Evolutionary conservation across 2,888 invertebrate species (phyloP).

Genomic region (Heliconius ethilla): DNA sequence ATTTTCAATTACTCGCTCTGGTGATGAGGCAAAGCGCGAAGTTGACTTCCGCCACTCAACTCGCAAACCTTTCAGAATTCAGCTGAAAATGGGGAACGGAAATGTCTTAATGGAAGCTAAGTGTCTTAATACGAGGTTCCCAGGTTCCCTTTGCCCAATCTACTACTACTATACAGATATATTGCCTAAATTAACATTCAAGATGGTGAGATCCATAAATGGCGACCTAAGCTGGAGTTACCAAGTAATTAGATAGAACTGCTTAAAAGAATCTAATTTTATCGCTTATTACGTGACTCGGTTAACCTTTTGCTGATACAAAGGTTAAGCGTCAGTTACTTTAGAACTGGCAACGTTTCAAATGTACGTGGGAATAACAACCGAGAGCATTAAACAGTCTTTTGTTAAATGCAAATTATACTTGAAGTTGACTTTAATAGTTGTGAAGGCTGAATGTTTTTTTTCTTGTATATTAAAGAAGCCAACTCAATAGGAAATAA

Average conservation of each 20-base stretch:
- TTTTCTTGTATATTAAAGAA: slow-evolving; percentile 5
- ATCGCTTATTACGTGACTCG: slow-evolving; percentile 6
- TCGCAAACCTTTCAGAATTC: too few species aligned
- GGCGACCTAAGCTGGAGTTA: not conserved
- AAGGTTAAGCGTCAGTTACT: slow-evolving; percentile 21
- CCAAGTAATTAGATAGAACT: not conserved
- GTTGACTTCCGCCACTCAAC: too few species aligned
- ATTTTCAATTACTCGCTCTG: too few species aligned
- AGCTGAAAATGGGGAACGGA: too few species aligned
- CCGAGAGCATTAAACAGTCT: slow-evolving; percentile 26
- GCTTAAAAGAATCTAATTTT: slow-evolving; percentile 17
- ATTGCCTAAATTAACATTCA: not conserved
- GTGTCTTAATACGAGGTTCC: too few species aligned
- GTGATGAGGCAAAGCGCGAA: too few species aligned
- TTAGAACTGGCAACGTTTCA: slow-evolving; percentile 23
- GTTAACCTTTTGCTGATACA: slow-evolving; percentile 24
- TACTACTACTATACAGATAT: too few species aligned
- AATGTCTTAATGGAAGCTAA: too few species aligned
- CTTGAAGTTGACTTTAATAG: slow-evolving; percentile 24
- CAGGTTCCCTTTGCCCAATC: too few species aligned
- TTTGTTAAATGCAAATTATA: slow-evolving; percentile 28
- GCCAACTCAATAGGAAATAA: slow-evolving; percentile 11
- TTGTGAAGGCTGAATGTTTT: not conserved
- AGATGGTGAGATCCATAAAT: not conserved
- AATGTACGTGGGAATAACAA: slow-evolving; percentile 28